Evolutionary conservation across 1,140 invertebrate species (phyloP).

Genomic region (Holcopasites calliopsidis): DNA sequence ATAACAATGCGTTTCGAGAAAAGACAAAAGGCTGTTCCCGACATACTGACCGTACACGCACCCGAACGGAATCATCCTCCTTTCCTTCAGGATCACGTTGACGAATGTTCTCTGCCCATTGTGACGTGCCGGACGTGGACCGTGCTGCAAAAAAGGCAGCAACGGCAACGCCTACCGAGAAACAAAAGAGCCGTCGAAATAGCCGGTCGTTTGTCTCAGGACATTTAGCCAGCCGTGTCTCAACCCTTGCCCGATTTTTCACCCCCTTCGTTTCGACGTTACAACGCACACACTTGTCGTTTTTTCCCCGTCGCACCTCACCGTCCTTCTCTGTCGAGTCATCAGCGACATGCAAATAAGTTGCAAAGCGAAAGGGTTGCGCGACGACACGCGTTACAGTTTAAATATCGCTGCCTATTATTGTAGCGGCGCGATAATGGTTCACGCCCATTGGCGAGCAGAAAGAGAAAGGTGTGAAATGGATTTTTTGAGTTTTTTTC

Average conservation of each 20-base stretch:
- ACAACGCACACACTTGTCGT: conserved; percentile 2
- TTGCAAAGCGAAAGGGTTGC: conserved; percentile 56
- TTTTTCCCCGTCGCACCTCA: not conserved
- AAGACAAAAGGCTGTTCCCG: conserved; percentile 36
- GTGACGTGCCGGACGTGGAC: conserved; percentile 46
- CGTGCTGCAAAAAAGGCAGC: conserved; percentile 59
- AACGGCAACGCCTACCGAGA: conserved; percentile 63
- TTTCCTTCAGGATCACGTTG: conserved; percentile 41
- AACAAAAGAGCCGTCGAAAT: conserved; percentile 62
- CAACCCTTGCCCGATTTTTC: conserved; percentile 47
- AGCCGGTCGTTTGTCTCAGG: conserved; percentile 59
- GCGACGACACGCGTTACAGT: conserved; percentile 64
- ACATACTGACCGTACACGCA: conserved; percentile 45
- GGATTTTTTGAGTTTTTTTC: conserved; percentile 21
- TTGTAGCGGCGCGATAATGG: conserved; percentile 69
- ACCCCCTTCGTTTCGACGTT: conserved; percentile 43
- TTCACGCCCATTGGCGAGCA: conserved; percentile 69
- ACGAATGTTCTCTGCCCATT: conserved; percentile 57
- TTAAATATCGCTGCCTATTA: conserved; percentile 75
- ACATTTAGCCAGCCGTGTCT: conserved; percentile 7
- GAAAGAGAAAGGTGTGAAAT: conserved; percentile 43
- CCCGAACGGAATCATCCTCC: not conserved
- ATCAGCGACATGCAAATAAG: conserved; percentile 56
- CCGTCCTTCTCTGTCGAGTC: not conserved
- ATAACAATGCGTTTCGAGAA: not conserved